Evolutionary conservation across 2,797 vertebrate species (phyloP).

Genomic region (Ctenopoma multispine): DNA sequence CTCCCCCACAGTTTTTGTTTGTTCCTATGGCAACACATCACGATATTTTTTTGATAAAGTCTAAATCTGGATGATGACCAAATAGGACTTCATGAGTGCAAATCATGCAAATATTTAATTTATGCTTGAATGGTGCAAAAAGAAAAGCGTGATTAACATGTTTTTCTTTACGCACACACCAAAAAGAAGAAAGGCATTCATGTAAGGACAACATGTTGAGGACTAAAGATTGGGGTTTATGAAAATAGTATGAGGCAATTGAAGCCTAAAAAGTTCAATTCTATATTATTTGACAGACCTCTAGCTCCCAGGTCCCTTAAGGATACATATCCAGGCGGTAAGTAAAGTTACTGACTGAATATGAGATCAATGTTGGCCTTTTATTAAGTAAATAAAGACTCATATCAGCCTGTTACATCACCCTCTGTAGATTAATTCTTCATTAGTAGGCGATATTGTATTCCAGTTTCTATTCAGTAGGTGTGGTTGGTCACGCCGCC

Average conservation of each 20-base stretch:
- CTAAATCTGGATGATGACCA: conserved; percentile 26
- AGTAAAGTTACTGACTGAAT: neutral
- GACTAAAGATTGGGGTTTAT: neutral
- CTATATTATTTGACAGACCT: conserved; percentile 17
- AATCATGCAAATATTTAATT: conserved; percentile 40
- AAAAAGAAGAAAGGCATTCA: neutral
- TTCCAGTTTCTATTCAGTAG: conserved; percentile 4
- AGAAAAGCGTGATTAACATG: conserved; percentile 19
- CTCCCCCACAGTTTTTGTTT: conserved; percentile 29
- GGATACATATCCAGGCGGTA: neutral
- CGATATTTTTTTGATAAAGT: conserved; percentile 16
- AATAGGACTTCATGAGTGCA: conserved; percentile 18
- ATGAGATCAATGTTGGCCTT: conserved; percentile 30
- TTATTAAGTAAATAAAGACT: conserved; percentile 15
- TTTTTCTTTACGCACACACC: conserved; percentile 20
- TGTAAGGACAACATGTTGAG: neutral
- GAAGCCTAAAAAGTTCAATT: neutral
- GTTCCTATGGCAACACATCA: conserved; percentile 40
- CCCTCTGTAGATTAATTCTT: neutral
- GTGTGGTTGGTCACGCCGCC: conserved; percentile 29
- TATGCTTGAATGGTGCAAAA: conserved; percentile 18
- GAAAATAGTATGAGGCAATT: neutral
- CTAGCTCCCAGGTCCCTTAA: neutral
- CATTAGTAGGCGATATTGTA: conserved; percentile 3
- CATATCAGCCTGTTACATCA: conserved; percentile 33